Base-by-base conservation (phyloP, 2,797 vertebrate genomes). In the Gouania willdenowi region DNA sequence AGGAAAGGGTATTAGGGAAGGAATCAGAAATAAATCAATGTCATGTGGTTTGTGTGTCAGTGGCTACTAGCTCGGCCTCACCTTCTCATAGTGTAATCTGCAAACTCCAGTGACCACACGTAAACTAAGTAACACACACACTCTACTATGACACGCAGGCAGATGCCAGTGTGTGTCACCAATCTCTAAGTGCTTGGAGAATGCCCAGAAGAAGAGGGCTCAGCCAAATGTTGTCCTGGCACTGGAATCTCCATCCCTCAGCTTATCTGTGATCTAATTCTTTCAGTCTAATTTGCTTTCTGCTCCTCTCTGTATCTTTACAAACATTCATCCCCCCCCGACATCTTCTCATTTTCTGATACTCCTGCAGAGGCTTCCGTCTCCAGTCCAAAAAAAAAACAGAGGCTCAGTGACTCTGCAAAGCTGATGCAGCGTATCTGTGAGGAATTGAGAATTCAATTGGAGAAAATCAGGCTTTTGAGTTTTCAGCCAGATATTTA, bases 21-120 rank as follows among this genome's bases (percentile, higher is more conserved):
- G 57, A 73, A 79, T 79, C 69, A 76, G 63, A 80, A 74, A 82
- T 79, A 82, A 80, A 83, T 84, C 77, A 84, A 49, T 71, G 77
- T 80, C 74, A 75, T 71, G 66, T 41, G 74, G 65, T 65, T 65
- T 58, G 56, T 63, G 47, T 65, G 62, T 76, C 77, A 78, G 66
- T 79, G 83, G 75, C 73, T 81, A 77, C 50, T 77, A 72, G 53
- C 68, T 71, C 71, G 71, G 58, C 66, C 67, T 79, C 61, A 75
- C 69, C 69, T n/a, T n/a, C n/a, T 81, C 70, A 57, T n/a, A 9
- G 60, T 20, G 62, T 82, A 76, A 82, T 80, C 75, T 76, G 67
- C 45, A 66, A 77, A 80, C 61, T 72, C 66, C 62, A 66, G 38
- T 67, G 75, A 70, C 75, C 71, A 66, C 68, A 75, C 45, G 12